Evolutionary conservation across 2,113 vertebrate species (phyloP), one percentile per base, ranked within the genome.

Genomic region (Thalassoma bifasciatum): DNA sequence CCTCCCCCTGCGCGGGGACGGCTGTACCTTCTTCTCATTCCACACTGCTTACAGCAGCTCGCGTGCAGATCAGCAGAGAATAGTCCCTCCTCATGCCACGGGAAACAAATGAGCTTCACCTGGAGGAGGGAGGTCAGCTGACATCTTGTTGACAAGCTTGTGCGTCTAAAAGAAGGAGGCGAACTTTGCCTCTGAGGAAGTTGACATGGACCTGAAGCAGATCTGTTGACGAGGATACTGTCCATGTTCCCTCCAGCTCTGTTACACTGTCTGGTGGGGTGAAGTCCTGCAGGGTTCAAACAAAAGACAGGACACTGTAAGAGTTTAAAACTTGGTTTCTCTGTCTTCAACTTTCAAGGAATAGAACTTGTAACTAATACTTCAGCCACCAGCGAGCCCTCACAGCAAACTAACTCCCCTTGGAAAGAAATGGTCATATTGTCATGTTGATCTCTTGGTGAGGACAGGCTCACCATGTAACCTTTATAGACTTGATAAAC

Each of bases 131-230:
- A 17, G n/a, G 90, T 94, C 93, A 94, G 91, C 93, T 93, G 81
- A 83, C 76, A 22, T 91, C 86, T 67, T 88, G 86, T 68, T 86
- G 86, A 72, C 94, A 95, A 44, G 89, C 89, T 50, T 89, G 86
- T n/a, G 93, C 93, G 13, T 72, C 85, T 1, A 47, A n/a, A 7
- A 94, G 80, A 23, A 95, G 89, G 66, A 91, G 91, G 57, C 60
- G 89, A 71, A 94, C 92, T 88, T 95, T 95, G 49, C 94, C 94
- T 37, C 94, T 86, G 79, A 95, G 86, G 81, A 95, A 95, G 79
- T 94, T 94, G 66, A 92, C 66, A 7, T 95, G 86, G 57, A 94
- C 92, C 59, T 92, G 90, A 30, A 95, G 93, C 71, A 95, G 34
- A 42, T 94, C 93, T 24, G 89, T 67, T 11, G 86, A 66, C 0